Percentiles rank a stretch among this genome's conserved stretches.
Conservation (phyloP, 2,888 invertebrate genomes). For the Stomorhina lunata region DNA sequence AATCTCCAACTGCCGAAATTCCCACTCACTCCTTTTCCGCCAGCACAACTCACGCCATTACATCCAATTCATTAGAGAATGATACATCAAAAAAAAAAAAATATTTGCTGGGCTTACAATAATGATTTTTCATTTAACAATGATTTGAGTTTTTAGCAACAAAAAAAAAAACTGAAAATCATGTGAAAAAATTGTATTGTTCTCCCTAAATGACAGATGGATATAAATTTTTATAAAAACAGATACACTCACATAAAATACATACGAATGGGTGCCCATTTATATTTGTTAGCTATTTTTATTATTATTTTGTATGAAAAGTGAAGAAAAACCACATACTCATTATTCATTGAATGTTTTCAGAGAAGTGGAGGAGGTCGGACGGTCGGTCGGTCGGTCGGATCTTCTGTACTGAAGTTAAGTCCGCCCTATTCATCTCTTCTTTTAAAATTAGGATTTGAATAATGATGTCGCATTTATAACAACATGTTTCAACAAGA, state of each 20-base stretch:
- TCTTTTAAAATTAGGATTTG: slow-evolving; percentile 37
- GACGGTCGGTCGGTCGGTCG: too few relatives aligned
- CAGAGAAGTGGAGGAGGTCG: too few relatives aligned
- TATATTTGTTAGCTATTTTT: slow-evolving; percentile 9
- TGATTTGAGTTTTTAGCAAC: background rate
- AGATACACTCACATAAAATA: too few relatives aligned
- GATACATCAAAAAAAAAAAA: too few relatives aligned
- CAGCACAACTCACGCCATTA: too few relatives aligned
- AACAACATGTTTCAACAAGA: slow-evolving; percentile 58
- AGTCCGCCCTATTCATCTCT: slow-evolving; percentile 11
- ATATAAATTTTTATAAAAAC: slow-evolving; percentile 36
- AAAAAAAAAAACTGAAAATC: too few relatives aligned
- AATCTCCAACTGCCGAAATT: too few relatives aligned
- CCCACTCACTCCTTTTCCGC: too few relatives aligned
- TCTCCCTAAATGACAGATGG: slow-evolving; percentile 7
- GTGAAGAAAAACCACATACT: slow-evolving; percentile 3
- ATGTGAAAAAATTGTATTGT: slow-evolving; percentile 33
- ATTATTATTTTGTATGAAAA: background rate
- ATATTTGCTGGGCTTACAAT: background rate
- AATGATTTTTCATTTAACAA: background rate
- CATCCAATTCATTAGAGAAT: too few relatives aligned
- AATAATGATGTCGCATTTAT: slow-evolving; percentile 63
- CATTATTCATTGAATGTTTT: slow-evolving; percentile 35
- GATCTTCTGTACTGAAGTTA: background rate
- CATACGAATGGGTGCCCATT: background rate